A percentile compares a stretch with the other conserved stretches of the same genome.
Evolutionary conservation across 2,113 vertebrate genomes (phyloP).

Genomic region (Meleagris gallopavo): DNA sequence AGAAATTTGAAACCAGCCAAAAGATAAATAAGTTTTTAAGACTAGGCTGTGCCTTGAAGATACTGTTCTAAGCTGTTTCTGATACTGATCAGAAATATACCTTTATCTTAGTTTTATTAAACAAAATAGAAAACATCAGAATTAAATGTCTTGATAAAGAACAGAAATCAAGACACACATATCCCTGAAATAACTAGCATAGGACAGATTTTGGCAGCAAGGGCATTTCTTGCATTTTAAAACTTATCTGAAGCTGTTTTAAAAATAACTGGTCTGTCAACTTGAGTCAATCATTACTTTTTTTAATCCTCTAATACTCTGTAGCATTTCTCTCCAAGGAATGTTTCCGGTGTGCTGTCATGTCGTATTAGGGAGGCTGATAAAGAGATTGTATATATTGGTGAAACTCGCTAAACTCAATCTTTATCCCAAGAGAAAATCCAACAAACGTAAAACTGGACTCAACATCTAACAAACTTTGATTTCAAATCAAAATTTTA

Average conservation of each 20-base stretch:
- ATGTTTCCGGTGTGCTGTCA: constrained; percentile 43
- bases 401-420: constrained; percentile 17
- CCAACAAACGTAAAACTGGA: not conserved
- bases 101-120: not conserved
- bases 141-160: not conserved
- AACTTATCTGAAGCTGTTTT: constrained; percentile 57
- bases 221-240: not conserved
- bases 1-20: not conserved
- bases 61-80: not conserved
- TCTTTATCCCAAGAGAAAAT: not conserved
- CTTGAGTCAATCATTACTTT: constrained; percentile 46
- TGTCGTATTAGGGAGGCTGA: constrained; percentile 19
- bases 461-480: not conserved
- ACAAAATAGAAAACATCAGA: not conserved
- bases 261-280: constrained; percentile 70
- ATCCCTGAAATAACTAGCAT: not conserved
- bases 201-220: constrained; percentile 24
- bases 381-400: constrained; percentile 12
- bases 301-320: constrained; percentile 42
- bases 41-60: not conserved
- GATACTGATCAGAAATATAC: not conserved
- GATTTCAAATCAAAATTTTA: not conserved
- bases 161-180: not conserved
- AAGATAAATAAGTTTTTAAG: not conserved
- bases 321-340: constrained; percentile 64